Conservation (phyloP, 2,888 invertebrate genomes). For the Parnassius glacialis region DNA sequence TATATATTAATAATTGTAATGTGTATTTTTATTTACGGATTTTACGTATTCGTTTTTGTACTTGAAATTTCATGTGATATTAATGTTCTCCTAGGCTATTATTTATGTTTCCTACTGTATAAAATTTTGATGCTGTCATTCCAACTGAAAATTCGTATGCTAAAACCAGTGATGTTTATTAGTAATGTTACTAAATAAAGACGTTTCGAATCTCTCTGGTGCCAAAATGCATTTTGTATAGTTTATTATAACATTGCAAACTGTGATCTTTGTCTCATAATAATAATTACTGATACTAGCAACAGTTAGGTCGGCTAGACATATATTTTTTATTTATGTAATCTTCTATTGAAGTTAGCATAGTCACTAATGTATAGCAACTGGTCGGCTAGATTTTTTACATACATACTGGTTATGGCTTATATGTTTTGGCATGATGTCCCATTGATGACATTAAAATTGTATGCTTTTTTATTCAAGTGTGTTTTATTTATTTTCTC, state of each 20-base stretch:
- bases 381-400: conserved; percentile 53
- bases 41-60: conserved; percentile 69
- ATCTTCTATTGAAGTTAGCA: conserved; percentile 71
- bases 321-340: conserved; percentile 72
- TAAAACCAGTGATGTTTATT: conserved; percentile 28
- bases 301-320: conserved; percentile 50
- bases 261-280: conserved; percentile 64
- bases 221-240: conserved; percentile 67
- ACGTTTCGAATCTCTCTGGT: conserved; percentile 65
- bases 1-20: conserved; percentile 64
- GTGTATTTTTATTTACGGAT: conserved; percentile 72
- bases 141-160: conserved; percentile 42
- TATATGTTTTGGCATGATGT: conserved; percentile 74
- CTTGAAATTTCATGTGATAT: conserved; percentile 78
- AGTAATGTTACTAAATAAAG: conserved; percentile 32
- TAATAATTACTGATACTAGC: conserved; percentile 54
- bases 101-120: conserved; percentile 49
- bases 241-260: conserved; percentile 50
- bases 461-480: conserved; percentile 69
- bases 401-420: conserved; percentile 60
- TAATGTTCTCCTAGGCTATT: conserved; percentile 70
- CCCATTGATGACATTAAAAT: conserved; percentile 73
- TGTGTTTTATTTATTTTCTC: conserved; percentile 64
- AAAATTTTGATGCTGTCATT: conserved; percentile 56
- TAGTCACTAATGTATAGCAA: conserved; percentile 59